These are phyloP conservation scores for Pygocentrus nattereri DNA, from an alignment of 2,797 vertebrate species.

Conservation along the genomic window DNA sequence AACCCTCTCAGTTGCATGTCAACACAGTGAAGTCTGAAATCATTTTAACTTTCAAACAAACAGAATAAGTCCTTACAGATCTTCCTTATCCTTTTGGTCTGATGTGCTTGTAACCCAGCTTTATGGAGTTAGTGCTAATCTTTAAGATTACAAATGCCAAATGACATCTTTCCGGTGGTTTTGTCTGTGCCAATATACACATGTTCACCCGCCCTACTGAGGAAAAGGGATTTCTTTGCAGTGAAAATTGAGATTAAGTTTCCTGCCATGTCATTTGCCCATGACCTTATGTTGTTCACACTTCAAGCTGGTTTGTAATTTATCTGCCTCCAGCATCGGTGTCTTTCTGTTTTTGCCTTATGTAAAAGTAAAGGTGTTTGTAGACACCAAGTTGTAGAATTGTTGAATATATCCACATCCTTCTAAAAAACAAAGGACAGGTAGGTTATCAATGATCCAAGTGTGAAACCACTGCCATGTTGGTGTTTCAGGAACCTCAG, in stretches of 20 bases:
- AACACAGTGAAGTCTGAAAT: not conserved
- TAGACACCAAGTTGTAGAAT: not conserved
- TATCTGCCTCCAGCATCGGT: constrained; percentile 68
- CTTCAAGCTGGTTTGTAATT: constrained; percentile 72
- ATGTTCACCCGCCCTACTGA: constrained; percentile 55
- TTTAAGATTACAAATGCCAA: constrained; percentile 44
- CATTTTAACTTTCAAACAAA: not conserved
- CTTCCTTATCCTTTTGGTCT: constrained; percentile 1
- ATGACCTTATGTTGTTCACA: constrained; percentile 65
- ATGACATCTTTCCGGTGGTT: constrained; percentile 55
- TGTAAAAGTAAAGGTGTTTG: not conserved
- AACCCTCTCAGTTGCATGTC: not conserved
- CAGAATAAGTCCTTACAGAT: constrained; percentile 14
- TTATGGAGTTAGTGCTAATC: constrained; percentile 34
- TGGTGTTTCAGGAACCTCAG: constrained; percentile 87
- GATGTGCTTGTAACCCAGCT: constrained; percentile 21
- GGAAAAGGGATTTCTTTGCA: constrained; percentile 53
- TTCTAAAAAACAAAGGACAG: not conserved
- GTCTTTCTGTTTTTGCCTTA: not conserved
- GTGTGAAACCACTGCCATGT: constrained; percentile 27
- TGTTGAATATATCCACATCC: constrained; percentile 12
- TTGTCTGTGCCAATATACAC: constrained; percentile 62
- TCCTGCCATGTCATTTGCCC: constrained; percentile 59
- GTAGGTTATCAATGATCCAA: not conserved
- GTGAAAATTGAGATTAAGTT: constrained; percentile 69